Base-by-base conservation (phyloP, 2,113 vertebrate genomes). In the Manacus vitellinus region DNA sequence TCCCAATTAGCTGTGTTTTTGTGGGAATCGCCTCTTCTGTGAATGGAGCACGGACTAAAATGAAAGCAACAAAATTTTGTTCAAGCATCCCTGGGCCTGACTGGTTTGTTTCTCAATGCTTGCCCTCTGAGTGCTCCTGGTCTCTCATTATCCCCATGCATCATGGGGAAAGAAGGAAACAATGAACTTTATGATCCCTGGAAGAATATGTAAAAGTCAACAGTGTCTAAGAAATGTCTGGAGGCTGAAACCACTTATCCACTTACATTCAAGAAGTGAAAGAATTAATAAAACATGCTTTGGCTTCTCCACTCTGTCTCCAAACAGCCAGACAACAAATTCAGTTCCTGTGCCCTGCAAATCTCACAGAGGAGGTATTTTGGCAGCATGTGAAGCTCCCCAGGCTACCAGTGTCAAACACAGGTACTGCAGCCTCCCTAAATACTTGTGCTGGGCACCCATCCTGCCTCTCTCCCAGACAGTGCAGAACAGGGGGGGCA, bases 201-300 rank as follows among this genome's bases (percentile, higher is more conserved):
- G 85, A 93, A 93, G 71, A 79, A 46, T 82, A 49, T 20, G 28
- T 92, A 30, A 51, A 55, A 89, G 72, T 95, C 75, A 94, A 6
- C 75, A 78, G 55, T 72, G 84, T 86, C 79, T 89, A 35, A 91
- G 74, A 91, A 80, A 78, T 62, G 51, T 66, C 85, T 88, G 52
- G 81, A 91, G 89, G 61, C 84, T 74, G 65, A 93, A 97, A 75
- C 71, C 81, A 78, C 80, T 92, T 91, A 83, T 6, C 46, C 44
- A 49, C 72, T 96, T 89, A 33, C 2, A 11, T 63, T 74, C 5
- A 47, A 41, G 89, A 90, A 87, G 44, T 78, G 54, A 63, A 78
- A 72, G 37, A 28, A 81, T 68, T 66, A 87, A 85, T 87, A 81
- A 91, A 91, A 81, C 18, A 12, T 88, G 55, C 37, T 79, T 82